These are phyloP conservation scores for Epizoanthus scotinus DNA, from an alignment of 92 coral and sea anemone genomes.

Conservation along the genomic window DNA sequence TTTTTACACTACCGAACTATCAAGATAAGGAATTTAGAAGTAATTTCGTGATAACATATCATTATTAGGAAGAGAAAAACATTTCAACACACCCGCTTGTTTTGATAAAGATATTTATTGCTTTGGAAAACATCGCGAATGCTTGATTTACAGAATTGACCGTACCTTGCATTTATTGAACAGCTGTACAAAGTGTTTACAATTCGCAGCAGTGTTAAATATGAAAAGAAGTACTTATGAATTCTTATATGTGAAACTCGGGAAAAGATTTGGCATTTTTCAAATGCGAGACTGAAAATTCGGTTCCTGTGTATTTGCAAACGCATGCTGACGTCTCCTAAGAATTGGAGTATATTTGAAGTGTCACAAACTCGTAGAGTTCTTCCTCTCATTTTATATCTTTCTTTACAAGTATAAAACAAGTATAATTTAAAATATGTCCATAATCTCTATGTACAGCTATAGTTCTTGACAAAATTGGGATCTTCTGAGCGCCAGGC, in stretches of 20 bases:
- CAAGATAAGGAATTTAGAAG: background rate
- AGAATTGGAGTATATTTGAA: slow-evolving; percentile 20
- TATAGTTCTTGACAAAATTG: slow-evolving; percentile 4
- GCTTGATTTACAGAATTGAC: too few species aligned
- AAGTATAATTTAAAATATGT: slow-evolving; percentile 41
- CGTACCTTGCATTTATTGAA: background rate
- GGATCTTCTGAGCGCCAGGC: background rate
- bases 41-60: background rate
- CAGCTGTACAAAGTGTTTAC: slow-evolving; percentile 19
- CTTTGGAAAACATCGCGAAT: slow-evolving; percentile 7
- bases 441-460: slow-evolving; percentile 40
- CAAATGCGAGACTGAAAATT: slow-evolving; percentile 21
- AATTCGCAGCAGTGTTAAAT: background rate
- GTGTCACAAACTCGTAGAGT: slow-evolving; percentile 33
- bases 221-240: background rate
- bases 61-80: background rate
- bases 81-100: background rate
- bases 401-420: slow-evolving; percentile 34
- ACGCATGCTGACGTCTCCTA: background rate
- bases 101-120: slow-evolving; percentile 14
- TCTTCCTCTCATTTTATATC: slow-evolving; percentile 21
- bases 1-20: background rate
- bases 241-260: background rate
- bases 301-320: background rate
- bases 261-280: slow-evolving; percentile 22